These are phyloP conservation scores for Cephalopterus ornatus DNA, from an alignment of 2,113 vertebrate species.

Conservation along the genomic window DNA sequence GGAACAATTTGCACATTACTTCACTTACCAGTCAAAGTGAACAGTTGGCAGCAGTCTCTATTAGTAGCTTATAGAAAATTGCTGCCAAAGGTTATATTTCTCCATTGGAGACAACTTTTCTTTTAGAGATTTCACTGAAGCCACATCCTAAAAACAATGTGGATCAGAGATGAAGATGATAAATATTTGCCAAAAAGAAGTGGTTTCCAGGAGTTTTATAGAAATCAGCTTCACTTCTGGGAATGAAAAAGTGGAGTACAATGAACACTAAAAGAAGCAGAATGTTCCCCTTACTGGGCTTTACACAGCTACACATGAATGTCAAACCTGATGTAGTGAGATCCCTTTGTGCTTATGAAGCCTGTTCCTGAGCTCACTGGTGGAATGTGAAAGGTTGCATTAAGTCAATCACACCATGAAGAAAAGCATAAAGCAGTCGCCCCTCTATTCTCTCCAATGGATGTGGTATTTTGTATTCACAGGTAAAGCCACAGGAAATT, in stretches of 20 bases:
- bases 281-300: neutral
- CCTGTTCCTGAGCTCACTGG: neutral
- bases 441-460: neutral
- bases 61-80: neutral
- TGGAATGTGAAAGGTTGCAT: neutral
- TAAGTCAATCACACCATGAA: neutral
- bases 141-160: neutral
- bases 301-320: fast-evolving
- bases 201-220: neutral
- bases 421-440: neutral
- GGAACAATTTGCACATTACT: neutral
- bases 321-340: neutral
- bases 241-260: neutral
- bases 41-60: neutral
- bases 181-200: neutral
- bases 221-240: neutral
- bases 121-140: neutral
- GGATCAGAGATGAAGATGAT: neutral
- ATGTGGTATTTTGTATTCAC: neutral
- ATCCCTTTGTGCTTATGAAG: neutral
- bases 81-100: neutral
- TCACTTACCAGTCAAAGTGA: neutral
- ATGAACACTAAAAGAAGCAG: neutral
- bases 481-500: neutral
- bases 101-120: neutral